Percentiles rank a stretch among this genome's conserved stretches.
Conservation (phyloP, 1,140 invertebrate species). For the Caenorhabditis elegans region DNA sequence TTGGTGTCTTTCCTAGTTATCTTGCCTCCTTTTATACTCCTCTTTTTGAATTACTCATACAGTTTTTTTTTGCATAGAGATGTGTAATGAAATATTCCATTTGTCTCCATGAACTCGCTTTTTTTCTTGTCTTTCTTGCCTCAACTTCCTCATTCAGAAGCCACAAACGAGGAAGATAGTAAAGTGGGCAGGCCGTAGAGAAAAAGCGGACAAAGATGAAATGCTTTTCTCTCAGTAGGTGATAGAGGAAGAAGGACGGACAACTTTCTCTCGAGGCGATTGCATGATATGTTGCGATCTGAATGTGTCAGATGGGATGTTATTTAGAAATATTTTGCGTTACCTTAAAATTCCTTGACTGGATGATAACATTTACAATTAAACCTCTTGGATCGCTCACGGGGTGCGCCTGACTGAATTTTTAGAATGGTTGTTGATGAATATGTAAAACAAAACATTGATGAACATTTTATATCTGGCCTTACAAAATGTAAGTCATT, state of each 20-base stretch:
- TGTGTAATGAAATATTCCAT: slow-evolving; percentile 28
- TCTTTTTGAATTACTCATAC: slow-evolving; percentile 14
- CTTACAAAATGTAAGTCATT: too few relatives aligned
- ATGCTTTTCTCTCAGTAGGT: too few relatives aligned
- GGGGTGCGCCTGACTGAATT: too few relatives aligned
- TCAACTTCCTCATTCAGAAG: slow-evolving; percentile 12
- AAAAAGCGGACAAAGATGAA: neutral
- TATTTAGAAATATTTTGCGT: neutral
- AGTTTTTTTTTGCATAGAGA: neutral
- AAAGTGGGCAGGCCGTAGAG: neutral
- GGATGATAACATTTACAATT: too few relatives aligned
- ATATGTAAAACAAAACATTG: too few relatives aligned
- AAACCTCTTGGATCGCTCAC: too few relatives aligned
- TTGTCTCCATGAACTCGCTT: slow-evolving; percentile 17
- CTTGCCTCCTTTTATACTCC: neutral
- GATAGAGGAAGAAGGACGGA: neutral
- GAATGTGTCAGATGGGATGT: neutral
- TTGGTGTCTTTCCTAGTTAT: neutral
- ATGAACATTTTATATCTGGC: too few relatives aligned
- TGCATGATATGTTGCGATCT: neutral
- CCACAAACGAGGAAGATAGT: slow-evolving; percentile 21
- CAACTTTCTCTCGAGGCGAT: neutral
- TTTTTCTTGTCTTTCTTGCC: neutral
- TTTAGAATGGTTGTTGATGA: too few relatives aligned
- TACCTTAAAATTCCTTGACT: too few relatives aligned